phyloP scores from a whole-genome alignment of 2,888 invertebrate species.

The Cataglyphis livida region DNA sequence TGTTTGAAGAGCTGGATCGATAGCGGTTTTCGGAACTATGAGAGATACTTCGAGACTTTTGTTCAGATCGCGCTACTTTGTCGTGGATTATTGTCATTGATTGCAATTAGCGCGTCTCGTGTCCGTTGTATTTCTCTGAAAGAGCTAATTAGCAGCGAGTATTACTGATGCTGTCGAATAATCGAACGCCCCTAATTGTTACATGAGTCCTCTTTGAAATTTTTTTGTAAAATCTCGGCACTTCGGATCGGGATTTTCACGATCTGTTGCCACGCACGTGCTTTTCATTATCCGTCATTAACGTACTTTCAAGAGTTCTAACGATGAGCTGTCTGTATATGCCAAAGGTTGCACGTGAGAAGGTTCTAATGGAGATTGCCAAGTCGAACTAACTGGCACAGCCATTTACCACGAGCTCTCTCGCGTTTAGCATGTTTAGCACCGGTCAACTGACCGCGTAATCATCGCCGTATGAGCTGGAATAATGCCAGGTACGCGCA shows the following conservation, averaged over 20 bases:
- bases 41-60: not conserved
- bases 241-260: not conserved
- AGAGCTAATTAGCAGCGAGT: conserved; percentile 7
- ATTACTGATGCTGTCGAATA: not conserved
- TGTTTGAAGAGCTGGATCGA: conserved; percentile 30
- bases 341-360: conserved; percentile 48
- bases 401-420: conserved; percentile 75
- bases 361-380: conserved; percentile 67
- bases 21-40: not conserved
- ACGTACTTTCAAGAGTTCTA: conserved; percentile 55
- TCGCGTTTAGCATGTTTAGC: conserved; percentile 79
- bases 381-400: conserved; percentile 59
- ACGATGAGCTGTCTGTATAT: conserved; percentile 9
- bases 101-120: not conserved
- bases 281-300: conserved; percentile 63
- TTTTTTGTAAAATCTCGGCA: not conserved
- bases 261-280: conserved; percentile 27
- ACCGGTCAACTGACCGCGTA: conserved; percentile 74
- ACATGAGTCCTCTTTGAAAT: not conserved
- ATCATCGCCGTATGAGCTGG: conserved; percentile 72
- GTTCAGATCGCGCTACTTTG: not conserved
- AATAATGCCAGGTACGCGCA: conserved; percentile 69
- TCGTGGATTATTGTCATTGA: conserved; percentile 6
- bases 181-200: not conserved
- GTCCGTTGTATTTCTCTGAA: not conserved